Percentiles rank a stretch among this genome's conserved stretches.
Conservation (phyloP, 2,113 vertebrate genomes). For the Onychostoma macrolepis region DNA sequence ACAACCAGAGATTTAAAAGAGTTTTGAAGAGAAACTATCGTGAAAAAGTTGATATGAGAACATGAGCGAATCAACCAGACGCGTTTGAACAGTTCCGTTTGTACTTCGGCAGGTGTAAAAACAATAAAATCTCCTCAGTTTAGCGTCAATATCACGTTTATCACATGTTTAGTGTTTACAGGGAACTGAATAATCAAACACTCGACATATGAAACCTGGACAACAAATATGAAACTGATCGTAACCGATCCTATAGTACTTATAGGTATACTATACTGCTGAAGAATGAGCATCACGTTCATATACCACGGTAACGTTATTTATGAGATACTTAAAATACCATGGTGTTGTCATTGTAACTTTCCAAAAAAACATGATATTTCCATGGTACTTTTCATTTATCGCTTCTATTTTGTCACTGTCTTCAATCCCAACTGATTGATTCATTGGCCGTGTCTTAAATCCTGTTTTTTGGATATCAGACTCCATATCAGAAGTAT, state of each 20-base stretch:
- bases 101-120: constrained; percentile 6
- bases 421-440: background rate
- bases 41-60: background rate
- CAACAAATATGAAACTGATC: background rate
- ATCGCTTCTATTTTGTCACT: background rate
- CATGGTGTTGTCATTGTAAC: background rate
- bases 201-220: background rate
- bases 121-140: background rate
- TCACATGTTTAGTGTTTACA: background rate
- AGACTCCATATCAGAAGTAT: background rate
- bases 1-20: background rate
- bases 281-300: background rate
- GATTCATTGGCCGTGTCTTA: background rate
- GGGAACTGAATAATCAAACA: background rate
- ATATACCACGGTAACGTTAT: too few relatives aligned
- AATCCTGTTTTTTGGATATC: background rate
- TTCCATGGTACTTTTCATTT: background rate
- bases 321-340: background rate
- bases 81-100: background rate
- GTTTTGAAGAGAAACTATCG: background rate
- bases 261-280: too few relatives aligned
- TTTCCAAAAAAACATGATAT: background rate
- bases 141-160: background rate
- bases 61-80: background rate
- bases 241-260: background rate